These are phyloP conservation scores for Vandiemenella viatica DNA, from an alignment of 2,888 invertebrate species.

Conservation along the genomic window DNA sequence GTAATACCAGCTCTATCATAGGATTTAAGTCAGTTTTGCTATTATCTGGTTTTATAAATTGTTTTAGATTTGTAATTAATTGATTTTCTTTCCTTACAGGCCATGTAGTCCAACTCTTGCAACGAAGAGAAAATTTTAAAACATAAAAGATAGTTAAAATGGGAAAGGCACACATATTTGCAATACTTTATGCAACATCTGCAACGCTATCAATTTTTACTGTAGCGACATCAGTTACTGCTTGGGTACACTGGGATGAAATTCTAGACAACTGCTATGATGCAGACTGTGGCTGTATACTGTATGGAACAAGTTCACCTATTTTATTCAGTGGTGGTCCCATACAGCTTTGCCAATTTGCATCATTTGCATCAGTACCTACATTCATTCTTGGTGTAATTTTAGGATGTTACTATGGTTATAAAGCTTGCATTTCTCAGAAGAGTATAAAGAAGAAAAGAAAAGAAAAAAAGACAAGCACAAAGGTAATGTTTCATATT, in stretches of 20 bases:
- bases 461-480: too few relatives aligned
- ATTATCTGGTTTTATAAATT: too few relatives aligned
- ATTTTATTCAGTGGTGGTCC: neutral
- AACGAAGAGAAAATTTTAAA: too few relatives aligned
- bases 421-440: conserved; percentile 22
- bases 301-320: neutral
- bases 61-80: too few relatives aligned
- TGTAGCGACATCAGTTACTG: neutral
- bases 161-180: neutral
- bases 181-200: neutral
- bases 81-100: too few relatives aligned
- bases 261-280: neutral
- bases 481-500: neutral
- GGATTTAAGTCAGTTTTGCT: too few relatives aligned
- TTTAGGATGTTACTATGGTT: conserved; percentile 27
- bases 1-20: too few relatives aligned
- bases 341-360: conserved; percentile 25
- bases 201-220: neutral
- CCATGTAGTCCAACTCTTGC: too few relatives aligned
- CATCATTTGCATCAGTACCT: conserved; percentile 19
- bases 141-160: too few relatives aligned
- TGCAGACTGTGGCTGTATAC: neutral
- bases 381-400: conserved; percentile 22
- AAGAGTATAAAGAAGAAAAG: neutral
- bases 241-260: neutral